Conservation (phyloP, 2,113 vertebrate genomes). For the Osmerus eperlanus region DNA sequence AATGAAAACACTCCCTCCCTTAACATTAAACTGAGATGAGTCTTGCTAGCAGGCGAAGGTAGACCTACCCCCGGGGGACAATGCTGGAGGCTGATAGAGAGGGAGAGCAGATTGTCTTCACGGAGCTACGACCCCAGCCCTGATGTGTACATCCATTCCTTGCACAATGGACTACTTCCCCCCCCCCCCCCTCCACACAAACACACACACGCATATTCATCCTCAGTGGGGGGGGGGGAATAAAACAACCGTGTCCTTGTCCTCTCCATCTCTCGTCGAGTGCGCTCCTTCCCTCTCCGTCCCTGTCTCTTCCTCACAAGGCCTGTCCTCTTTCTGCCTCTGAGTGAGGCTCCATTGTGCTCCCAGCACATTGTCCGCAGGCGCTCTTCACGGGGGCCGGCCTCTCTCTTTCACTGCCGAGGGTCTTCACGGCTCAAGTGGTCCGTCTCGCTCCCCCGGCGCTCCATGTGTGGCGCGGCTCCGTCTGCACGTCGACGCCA, state of each 20-base stretch:
- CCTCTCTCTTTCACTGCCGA: neutral
- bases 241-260: neutral
- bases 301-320: neutral
- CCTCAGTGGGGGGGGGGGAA: neutral
- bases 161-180: neutral
- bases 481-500: slow-evolving; percentile 9
- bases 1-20: slow-evolving; percentile 40
- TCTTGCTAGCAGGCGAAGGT: neutral
- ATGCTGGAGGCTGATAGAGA: neutral
- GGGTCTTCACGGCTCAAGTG: neutral
- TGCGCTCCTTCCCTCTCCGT: slow-evolving; percentile 1
- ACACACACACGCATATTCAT: too few species aligned
- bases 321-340: slow-evolving; percentile 17
- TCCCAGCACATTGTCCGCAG: slow-evolving; percentile 17
- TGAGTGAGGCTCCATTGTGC: slow-evolving; percentile 21
- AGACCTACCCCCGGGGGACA: neutral
- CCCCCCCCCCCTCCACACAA: too few species aligned
- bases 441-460: neutral
- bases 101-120: neutral
- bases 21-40: neutral
- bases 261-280: neutral
- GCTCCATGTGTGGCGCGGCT: neutral
- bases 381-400: slow-evolving; percentile 8
- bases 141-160: slow-evolving; percentile 4
- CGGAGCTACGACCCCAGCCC: neutral